phyloP scores from a whole-genome alignment of 2,113 vertebrate species.

The Phaetusa simplex region DNA sequence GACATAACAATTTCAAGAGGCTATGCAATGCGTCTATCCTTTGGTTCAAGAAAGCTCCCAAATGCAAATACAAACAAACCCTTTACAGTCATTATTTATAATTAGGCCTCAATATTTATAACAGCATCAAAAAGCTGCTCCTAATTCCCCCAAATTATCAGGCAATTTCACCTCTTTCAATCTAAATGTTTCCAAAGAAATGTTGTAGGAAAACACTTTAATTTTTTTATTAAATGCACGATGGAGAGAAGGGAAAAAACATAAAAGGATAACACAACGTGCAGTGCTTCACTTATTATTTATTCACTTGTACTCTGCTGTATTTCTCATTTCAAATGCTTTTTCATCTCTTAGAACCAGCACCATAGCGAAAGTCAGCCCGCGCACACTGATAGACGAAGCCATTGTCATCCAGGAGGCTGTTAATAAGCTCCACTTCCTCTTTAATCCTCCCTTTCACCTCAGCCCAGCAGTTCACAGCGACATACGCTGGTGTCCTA shows the following conservation, averaged over 20 bases:
- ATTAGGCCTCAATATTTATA: neutral
- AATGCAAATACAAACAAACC: neutral
- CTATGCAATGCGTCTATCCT: neutral
- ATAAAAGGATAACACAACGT: neutral
- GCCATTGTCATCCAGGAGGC: neutral
- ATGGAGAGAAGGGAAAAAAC: neutral
- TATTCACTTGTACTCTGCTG: neutral
- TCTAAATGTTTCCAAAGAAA: neutral
- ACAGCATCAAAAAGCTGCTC: neutral
- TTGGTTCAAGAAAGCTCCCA: neutral
- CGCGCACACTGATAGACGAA: neutral
- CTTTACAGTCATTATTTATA: neutral
- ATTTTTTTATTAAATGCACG: neutral
- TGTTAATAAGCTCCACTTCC: slow-evolving; percentile 43
- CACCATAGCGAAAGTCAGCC: neutral
- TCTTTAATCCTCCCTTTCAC: slow-evolving; percentile 23
- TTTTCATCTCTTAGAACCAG: neutral
- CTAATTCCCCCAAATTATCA: neutral
- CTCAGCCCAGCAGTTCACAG: neutral
- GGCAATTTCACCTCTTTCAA: neutral
- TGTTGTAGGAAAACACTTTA: neutral
- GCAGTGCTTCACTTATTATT: neutral
- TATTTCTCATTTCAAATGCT: slow-evolving; percentile 14
- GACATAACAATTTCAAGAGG: neutral
- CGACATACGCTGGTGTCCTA: rapidly evolving